A percentile compares a stretch with the other conserved stretches of the same genome.
These are phyloP conservation scores for Apamea crenata DNA, from an alignment of 2,888 invertebrate species.

Conservation along the genomic window DNA sequence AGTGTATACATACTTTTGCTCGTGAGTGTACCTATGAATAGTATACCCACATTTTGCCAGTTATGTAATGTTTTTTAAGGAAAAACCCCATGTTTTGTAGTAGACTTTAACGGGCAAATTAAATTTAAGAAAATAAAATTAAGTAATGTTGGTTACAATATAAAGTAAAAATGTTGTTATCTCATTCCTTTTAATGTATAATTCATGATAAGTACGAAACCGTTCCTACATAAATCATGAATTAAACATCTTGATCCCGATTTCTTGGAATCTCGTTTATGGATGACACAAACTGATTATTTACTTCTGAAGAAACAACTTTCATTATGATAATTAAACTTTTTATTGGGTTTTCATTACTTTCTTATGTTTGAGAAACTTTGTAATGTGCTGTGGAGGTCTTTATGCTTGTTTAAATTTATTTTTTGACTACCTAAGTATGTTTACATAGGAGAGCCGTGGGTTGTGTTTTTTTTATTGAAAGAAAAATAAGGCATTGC, in stretches of 20 bases:
- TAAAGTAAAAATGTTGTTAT: constrained; percentile 18
- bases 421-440: background rate
- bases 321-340: constrained; percentile 20
- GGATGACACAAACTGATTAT: constrained; percentile 33
- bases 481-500: background rate
- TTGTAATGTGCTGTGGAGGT: background rate
- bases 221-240: constrained; percentile 40
- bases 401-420: background rate
- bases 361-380: constrained; percentile 1
- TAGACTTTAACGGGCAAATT: background rate
- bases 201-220: constrained; percentile 28
- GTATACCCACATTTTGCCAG: background rate
- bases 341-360: constrained; percentile 29
- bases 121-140: background rate
- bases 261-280: constrained; percentile 40
- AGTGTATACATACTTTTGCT: no score
- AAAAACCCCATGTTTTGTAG: background rate
- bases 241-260: constrained; percentile 37
- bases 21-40: background rate
- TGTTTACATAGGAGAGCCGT: background rate
- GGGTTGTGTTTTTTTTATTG: background rate
- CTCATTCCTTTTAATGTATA: constrained; percentile 36
- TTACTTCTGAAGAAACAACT: constrained; percentile 28
- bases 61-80: background rate
- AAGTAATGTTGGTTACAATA: background rate